phyloP scores from a whole-genome alignment of 2,113 vertebrate genomes.

The Platichthys flesus region DNA sequence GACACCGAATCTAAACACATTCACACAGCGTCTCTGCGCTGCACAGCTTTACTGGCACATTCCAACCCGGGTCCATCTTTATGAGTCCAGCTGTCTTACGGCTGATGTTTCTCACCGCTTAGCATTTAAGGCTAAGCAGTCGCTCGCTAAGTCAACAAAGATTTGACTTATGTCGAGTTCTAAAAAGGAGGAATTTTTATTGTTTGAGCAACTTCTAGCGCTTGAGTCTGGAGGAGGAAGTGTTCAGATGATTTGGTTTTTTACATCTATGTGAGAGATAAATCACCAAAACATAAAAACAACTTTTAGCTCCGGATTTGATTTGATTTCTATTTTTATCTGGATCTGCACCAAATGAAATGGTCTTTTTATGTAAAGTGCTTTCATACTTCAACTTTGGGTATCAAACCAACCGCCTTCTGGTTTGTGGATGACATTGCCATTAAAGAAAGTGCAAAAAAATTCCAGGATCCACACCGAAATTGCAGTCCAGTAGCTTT shows the following conservation, averaged over 20 bases:
- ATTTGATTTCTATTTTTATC: background rate
- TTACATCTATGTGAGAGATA: background rate
- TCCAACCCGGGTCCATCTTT: constrained; percentile 69
- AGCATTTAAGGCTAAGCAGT: constrained; percentile 55
- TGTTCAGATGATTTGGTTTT: background rate
- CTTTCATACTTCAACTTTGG: background rate
- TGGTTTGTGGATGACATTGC: no score
- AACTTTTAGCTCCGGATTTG: no score
- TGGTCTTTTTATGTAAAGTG: background rate
- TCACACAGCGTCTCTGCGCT: constrained; percentile 65
- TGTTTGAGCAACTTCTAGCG: constrained; percentile 41
- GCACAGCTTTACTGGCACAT: constrained; percentile 71
- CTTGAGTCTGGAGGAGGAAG: background rate
- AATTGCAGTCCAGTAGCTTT: no score
- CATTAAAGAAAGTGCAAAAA: no score
- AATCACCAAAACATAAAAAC: constrained; percentile 1
- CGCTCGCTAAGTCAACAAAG: constrained; percentile 63
- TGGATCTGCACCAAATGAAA: background rate
- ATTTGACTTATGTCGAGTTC: constrained; percentile 64
- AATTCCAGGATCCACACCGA: no score
- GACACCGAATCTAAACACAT: constrained; percentile 78
- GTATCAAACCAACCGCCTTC: no score
- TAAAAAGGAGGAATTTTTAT: constrained; percentile 71
- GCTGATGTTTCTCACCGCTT: constrained; percentile 49
- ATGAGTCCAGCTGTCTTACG: constrained; percentile 68